A percentile compares a stretch with the other conserved stretches of the same genome.
These are phyloP conservation scores for Molossus alvarezi DNA, from an alignment of 2,797 vertebrate genomes.

Conservation along the genomic window DNA sequence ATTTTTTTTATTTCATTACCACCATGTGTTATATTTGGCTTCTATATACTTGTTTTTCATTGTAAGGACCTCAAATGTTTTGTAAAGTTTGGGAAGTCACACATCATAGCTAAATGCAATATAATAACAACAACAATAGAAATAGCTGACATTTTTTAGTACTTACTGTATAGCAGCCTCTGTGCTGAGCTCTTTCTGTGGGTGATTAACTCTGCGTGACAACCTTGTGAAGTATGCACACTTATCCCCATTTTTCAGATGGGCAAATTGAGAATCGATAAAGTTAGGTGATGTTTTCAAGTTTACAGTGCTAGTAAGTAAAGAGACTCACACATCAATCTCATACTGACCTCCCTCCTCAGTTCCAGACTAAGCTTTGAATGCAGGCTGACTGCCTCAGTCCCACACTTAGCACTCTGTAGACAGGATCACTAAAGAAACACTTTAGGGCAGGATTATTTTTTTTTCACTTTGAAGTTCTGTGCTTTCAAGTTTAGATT, in stretches of 20 bases:
- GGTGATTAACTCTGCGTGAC: not conserved
- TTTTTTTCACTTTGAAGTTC: not conserved
- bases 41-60: not conserved
- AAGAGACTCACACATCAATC: not conserved
- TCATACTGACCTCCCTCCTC: not conserved
- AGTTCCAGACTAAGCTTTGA: not conserved
- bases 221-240: not conserved
- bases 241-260: not conserved
- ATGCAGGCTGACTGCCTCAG: not conserved
- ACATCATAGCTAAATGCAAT: not conserved
- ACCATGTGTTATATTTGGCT: not conserved
- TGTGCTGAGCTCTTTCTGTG: not conserved
- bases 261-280: not conserved
- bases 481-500: conserved; percentile 35
- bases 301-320: not conserved
- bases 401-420: not conserved
- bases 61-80: not conserved
- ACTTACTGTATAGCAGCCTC: not conserved
- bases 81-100: not conserved
- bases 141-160: not conserved
- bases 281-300: not conserved
- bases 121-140: not conserved
- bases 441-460: not conserved
- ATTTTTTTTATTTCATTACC: not conserved
- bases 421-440: not conserved